Percentiles rank a stretch among this genome's conserved stretches.
Conservation (phyloP, 2,113 vertebrate genomes). For the Theropithecus gelada region DNA sequence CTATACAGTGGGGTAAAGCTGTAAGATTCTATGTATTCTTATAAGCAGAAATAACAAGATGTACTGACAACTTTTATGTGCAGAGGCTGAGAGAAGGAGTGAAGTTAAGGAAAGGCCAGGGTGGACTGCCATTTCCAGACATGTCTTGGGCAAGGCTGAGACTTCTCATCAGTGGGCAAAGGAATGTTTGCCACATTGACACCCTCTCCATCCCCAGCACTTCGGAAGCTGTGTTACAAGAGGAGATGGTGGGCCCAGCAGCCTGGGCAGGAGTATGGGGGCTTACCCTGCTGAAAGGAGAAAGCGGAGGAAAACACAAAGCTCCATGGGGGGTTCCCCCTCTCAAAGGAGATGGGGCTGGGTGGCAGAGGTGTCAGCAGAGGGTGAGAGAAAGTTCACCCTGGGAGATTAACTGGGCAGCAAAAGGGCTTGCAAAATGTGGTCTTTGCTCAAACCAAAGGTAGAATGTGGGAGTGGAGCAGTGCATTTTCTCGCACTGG, state of each 20-base stretch:
- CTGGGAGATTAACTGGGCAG: background rate
- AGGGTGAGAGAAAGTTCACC: background rate
- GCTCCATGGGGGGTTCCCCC: background rate
- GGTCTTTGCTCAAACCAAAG: conserved; percentile 11
- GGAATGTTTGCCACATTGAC: background rate
- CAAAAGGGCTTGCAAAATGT: background rate
- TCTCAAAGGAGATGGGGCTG: background rate
- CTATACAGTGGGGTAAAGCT: background rate
- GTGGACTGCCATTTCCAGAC: background rate
- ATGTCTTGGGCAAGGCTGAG: background rate
- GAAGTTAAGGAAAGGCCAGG: background rate
- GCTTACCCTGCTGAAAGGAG: background rate
- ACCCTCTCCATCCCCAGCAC: background rate
- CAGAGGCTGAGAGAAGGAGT: background rate
- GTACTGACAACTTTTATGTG: background rate
- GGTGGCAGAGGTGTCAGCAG: background rate
- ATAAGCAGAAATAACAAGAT: background rate
- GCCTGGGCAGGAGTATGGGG: accelerated
- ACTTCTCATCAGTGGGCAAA: background rate
- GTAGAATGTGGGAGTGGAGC: background rate
- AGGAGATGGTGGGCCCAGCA: background rate
- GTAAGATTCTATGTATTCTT: background rate
- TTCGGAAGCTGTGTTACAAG: background rate
- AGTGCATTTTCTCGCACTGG: background rate
- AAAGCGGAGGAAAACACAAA: background rate